Conservation (phyloP, 2,797 vertebrate species). For the Chanos chanos region DNA sequence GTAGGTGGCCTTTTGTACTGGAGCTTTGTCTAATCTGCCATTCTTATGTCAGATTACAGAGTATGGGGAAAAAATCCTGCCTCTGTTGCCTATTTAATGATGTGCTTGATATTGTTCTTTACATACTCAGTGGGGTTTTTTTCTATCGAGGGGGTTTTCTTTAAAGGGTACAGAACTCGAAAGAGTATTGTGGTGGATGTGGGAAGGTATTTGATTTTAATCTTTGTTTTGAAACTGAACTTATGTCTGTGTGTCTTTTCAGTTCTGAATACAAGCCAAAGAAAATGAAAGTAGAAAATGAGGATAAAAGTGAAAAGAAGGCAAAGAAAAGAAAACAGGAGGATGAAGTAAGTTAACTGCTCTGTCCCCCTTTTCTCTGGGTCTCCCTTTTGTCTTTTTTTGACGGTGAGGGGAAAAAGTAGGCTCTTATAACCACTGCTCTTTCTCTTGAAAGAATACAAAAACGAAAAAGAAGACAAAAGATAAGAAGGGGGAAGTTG, state of each 20-base stretch:
- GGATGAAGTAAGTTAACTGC: slow-evolving; percentile 73
- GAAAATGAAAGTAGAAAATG: slow-evolving; percentile 95
- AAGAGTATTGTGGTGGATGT: too few relatives aligned
- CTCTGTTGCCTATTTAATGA: too few relatives aligned
- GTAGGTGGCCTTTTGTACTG: slow-evolving; percentile 68
- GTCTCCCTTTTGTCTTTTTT: not conserved
- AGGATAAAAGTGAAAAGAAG: slow-evolving; percentile 85
- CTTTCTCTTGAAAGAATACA: slow-evolving; percentile 69
- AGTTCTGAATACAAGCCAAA: slow-evolving; percentile 88
- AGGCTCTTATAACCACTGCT: slow-evolving; percentile 17
- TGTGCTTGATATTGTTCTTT: too few relatives aligned
- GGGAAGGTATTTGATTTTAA: not conserved
- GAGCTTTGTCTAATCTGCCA: too few relatives aligned
- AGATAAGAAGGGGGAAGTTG: slow-evolving; percentile 81
- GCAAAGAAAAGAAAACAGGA: slow-evolving; percentile 90
- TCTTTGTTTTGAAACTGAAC: not conserved
- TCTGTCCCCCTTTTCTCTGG: not conserved
- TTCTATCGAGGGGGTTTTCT: too few relatives aligned
- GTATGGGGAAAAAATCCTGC: too few relatives aligned
- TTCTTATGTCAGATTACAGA: too few relatives aligned
- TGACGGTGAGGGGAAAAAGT: not conserved
- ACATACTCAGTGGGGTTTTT: too few relatives aligned
- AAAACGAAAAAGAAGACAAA: slow-evolving; percentile 90
- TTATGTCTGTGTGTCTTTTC: slow-evolving; percentile 35
- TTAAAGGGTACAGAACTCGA: too few relatives aligned